Base-by-base conservation (phyloP, 2,797 vertebrate genomes). In the Pampus argenteus region DNA sequence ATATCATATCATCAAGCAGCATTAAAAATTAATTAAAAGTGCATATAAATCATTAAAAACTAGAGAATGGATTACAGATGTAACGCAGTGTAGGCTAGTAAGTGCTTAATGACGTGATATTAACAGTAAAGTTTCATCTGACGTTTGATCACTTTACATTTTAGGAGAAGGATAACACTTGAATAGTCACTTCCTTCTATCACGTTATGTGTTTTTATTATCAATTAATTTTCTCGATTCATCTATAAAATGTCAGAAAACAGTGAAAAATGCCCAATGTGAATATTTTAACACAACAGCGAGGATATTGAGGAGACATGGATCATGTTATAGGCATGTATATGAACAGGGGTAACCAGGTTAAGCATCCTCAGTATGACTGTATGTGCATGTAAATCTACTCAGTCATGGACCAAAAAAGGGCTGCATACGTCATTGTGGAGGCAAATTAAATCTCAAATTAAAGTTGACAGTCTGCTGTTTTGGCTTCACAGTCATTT, bases 401-500 rank as follows among this genome's bases (percentile, higher is more conserved):
- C 14, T 76, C 49, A 60, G 47, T 62, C 23, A 9, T 23, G 9
- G 17, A 54, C 44, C 29, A 31, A 48, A 58, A 78, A 63, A 72
- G 22, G 5, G 26, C 51, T 56, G 49, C 31, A 59, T 40, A 59
- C 62, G 65, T 62, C 0, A 31, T 80, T 49, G 11, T 47, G 51
- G 28, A 10, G 82, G 57, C 48, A 65, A 82, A 81, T 48, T n/a
- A n/a, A 47, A 45, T 64, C 45, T 55, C 65, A 84, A 51, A 88
- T 82, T 44, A 31, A 75, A 87, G 55, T 67, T 75, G 88, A 86
- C 86, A 84, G 74, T 77, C 45, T 71, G 59, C 59, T 67, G 63
- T 87, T 87, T 85, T 74, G 84, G 86, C 74, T 88, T 84, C 74
- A 51, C 47, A 79, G 81, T 82, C 84, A 76, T 63, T 72, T 74